A percentile compares a stretch with the other conserved stretches of the same genome.
phyloP scores from a whole-genome alignment of 1,140 invertebrate species.

The Carposina sasakii region DNA sequence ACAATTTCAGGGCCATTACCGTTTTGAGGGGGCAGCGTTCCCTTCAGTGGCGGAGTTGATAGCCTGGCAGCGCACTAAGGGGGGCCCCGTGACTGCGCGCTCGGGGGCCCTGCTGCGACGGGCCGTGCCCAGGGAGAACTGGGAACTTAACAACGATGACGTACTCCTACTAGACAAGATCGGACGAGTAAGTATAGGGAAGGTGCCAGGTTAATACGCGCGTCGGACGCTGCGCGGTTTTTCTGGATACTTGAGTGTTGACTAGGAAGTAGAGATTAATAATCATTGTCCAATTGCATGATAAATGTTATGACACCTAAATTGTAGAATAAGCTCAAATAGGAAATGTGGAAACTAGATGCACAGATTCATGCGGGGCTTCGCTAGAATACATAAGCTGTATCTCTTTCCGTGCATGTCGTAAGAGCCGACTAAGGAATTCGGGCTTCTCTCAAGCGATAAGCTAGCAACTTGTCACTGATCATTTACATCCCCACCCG shows the following conservation, averaged over 20 bases:
- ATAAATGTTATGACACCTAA: too few species aligned
- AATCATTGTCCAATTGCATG: too few species aligned
- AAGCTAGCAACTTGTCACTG: too few species aligned
- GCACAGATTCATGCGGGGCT: too few species aligned
- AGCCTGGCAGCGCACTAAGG: conserved; percentile 87
- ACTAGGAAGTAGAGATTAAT: too few species aligned
- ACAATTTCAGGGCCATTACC: conserved; percentile 83
- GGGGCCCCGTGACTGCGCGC: conserved; percentile 90
- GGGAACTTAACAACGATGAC: conserved; percentile 98
- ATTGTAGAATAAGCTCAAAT: too few species aligned
- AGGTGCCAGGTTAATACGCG: neutral
- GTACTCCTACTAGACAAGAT: conserved; percentile 95
- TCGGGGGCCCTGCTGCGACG: conserved; percentile 91
- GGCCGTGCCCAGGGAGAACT: conserved; percentile 91
- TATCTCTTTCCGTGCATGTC: too few species aligned
- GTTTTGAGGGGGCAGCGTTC: conserved; percentile 95
- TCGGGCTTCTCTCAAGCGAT: too few species aligned
- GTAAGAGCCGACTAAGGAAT: too few species aligned
- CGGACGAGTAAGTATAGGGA: conserved; percentile 80
- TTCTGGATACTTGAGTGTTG: neutral
- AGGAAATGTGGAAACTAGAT: too few species aligned
- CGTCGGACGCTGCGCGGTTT: neutral
- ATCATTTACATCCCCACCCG: too few species aligned
- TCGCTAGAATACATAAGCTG: too few species aligned
- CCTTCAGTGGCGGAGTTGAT: conserved; percentile 94